Evolutionary conservation across 2,888 invertebrate genomes (phyloP), one percentile per base, ranked within the genome.

Genomic region (Tigriopus californicus): DNA sequence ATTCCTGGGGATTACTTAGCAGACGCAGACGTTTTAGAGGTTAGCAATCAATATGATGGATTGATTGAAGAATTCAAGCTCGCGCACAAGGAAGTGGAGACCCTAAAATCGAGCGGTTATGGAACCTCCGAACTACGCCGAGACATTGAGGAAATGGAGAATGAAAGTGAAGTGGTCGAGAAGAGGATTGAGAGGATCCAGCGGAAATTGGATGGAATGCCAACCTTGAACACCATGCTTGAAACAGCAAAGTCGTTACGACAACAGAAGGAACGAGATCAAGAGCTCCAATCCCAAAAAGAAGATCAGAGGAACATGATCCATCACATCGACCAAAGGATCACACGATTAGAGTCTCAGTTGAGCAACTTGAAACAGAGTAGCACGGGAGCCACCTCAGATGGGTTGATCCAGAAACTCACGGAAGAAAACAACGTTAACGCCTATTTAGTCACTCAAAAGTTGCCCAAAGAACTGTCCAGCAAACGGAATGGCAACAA

Each of bases 31-130:
- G 77, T 87, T 41, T 78, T 79, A 64, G 79, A 79, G 63, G 71
- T 57, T 1, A 41, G 46, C 20, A n/a, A 13, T 11, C 68, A 79
- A 75, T 86, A 88, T 69, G 79, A 81, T 63, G 77, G 76, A 63
- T 71, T 83, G 53, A 84, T 88, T 64, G 82, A 83, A 59, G 81
- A 83, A 66, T 90, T 90, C 72, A 88, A 87, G 70, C 77, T 78
- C 22, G 75, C 80, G 0, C 87, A 88, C 70, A 83, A 81, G 67
- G 77, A 81, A 65, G 78, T 79, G 44, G 79, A 83, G 65, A 69
- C 76, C 54, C 71, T 82, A 58, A 76, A 77, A 64, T 78, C 69
- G 40, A 73, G 76, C 55, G 77, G 78, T 33, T 80, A 82, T 67
- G 79, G 82, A n/a, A 77, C 79, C 1, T 76, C 79, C 2, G 90